These are phyloP conservation scores for Bubo bubo DNA, from an alignment of 2,113 vertebrate genomes.

Conservation along the genomic window DNA sequence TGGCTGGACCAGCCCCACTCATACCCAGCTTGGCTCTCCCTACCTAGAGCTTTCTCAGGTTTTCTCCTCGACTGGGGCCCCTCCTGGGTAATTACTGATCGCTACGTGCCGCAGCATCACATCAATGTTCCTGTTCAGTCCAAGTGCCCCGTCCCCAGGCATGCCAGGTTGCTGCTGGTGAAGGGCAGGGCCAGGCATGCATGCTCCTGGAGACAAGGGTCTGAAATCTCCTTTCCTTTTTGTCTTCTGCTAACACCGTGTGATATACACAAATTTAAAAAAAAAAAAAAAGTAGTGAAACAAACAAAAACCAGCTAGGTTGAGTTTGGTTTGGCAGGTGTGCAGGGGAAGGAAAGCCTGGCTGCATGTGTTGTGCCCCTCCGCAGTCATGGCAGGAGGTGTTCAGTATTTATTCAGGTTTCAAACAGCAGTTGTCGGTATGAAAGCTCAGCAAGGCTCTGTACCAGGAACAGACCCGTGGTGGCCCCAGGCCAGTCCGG, in stretches of 20 bases:
- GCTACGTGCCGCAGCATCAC: too few relatives aligned
- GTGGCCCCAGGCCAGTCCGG: too few relatives aligned
- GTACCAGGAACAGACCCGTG: too few relatives aligned
- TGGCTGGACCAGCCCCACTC: not conserved
- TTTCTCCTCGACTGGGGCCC: not conserved
- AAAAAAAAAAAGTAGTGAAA: not conserved
- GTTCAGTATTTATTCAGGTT: not conserved
- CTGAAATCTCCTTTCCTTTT: too few relatives aligned
- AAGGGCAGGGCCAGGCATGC: not conserved
- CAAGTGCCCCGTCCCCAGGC: not conserved
- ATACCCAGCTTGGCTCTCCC: not conserved
- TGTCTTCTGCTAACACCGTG: not conserved
- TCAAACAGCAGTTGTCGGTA: too few relatives aligned
- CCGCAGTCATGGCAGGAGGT: not conserved
- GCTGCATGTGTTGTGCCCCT: not conserved
- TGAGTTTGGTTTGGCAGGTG: not conserved
- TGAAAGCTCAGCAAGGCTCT: not conserved
- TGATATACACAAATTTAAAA: too few relatives aligned
- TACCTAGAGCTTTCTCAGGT: too few relatives aligned
- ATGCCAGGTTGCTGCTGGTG: not conserved
- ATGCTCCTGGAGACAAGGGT: too few relatives aligned
- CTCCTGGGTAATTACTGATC: not conserved
- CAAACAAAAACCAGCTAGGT: too few relatives aligned
- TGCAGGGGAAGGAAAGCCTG: not conserved
- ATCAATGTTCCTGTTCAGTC: fast-evolving